A percentile compares a stretch with the other conserved stretches of the same genome.
phyloP scores from a whole-genome alignment of 2,888 invertebrate genomes.

The Trissonchulus latispiculum region DNA sequence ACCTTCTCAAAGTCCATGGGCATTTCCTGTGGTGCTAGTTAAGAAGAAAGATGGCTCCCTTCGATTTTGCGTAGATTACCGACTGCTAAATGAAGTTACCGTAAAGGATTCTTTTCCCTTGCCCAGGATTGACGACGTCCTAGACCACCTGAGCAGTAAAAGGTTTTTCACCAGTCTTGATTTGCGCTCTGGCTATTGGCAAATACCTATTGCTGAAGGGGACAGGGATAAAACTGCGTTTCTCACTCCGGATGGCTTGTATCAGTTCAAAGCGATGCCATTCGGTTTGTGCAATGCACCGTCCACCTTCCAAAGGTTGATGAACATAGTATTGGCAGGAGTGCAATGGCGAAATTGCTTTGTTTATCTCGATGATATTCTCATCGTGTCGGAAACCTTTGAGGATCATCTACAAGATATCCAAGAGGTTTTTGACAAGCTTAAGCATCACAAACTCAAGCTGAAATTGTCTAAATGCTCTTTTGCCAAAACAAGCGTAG shows the following conservation, averaged over 20 bases:
- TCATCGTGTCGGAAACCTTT: conserved; percentile 28
- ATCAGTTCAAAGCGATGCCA: not conserved
- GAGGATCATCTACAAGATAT: conserved; percentile 26
- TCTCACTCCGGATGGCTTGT: conserved; percentile 11
- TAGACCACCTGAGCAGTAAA: not conserved
- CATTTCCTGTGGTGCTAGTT: not conserved
- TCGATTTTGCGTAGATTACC: conserved; percentile 4
- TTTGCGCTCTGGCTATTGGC: conserved; percentile 24
- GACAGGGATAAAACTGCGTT: conserved; percentile 27
- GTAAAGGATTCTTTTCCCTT: not conserved
- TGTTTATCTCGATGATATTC: conserved; percentile 32
- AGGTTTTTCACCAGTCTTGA: conserved; percentile 17
- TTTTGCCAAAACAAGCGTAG: conserved; percentile 24
- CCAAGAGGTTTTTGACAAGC: conserved; percentile 24
- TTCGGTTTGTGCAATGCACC: not conserved
- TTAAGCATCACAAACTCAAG: conserved; percentile 27
- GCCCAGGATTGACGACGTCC: conserved; percentile 6
- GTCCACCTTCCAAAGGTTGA: not conserved
- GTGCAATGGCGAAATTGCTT: conserved; percentile 28
- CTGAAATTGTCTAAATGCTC: conserved; percentile 31
- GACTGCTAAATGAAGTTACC: not conserved
- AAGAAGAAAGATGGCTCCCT: conserved; percentile 6
- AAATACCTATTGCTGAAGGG: conserved; percentile 20
- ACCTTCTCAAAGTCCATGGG: not conserved
- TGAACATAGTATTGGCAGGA: conserved; percentile 13